Evolutionary conservation across 2,888 invertebrate species (phyloP), one percentile per base, ranked within the genome.

Genomic region (Amphipyra berbera): DNA sequence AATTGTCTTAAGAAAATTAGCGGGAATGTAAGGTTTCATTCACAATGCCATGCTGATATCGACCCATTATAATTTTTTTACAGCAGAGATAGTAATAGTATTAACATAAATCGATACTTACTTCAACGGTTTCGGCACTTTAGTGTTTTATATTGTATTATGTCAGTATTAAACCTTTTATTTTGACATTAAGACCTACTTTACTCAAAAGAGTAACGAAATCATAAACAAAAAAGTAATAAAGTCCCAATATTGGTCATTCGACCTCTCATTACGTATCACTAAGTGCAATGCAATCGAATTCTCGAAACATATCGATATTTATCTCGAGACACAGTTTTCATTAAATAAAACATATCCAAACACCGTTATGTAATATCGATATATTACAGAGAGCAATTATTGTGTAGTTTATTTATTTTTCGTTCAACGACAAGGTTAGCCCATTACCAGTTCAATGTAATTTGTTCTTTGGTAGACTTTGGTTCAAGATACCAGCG

Each of bases 321-420:
- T 59, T 61, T 50, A 75, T 78, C 68, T 69, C 61, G 35, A 57
- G 47, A 73, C 38, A 64, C 45, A 48, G 50, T 61, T 61, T 76
- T 61, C 50, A 64, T 57, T 49, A 55, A 61, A 55, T 70, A 55
- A 61, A 59, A 58, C 50, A 58, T 76, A 73, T 81, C 74, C 68
- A 73, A 70, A 59, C 57, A 68, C 74, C 73, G 78, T 84, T 84
- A 84, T 78, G 81, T 75, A 86, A 87, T 79, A 74, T 70, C 73
- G 50, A 82, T 78, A 80, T 76, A 69, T 78, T 79, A 76, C 69
- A 15, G 65, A 76, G 48, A 68, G 69, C 68, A 68, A 78, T 79
- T 76, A 78, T 77, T 65, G 47, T 44, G 47, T 57, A 21, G 21
- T 71, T 66, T 73, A 69, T 68, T 76, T 77, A 73, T 77, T 76